These are phyloP conservation scores for Rhinatrema bivittatum DNA, from an alignment of 2,797 vertebrate genomes.

Conservation along the genomic window DNA sequence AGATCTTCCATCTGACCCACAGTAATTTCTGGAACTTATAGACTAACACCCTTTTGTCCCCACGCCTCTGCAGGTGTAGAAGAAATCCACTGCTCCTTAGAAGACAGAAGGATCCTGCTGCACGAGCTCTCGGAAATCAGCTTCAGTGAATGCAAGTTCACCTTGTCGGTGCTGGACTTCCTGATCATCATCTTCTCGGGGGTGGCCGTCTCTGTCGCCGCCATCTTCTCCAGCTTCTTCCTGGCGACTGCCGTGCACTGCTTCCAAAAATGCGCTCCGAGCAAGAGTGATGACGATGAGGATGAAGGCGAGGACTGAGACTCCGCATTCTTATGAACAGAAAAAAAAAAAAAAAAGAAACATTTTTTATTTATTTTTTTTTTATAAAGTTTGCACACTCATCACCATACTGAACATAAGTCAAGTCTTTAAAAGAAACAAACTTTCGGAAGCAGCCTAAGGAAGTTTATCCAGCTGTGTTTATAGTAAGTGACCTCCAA, in stretches of 20 bases:
- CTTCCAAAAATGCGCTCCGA: constrained; percentile 85
- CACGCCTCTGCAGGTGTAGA: constrained; percentile 76
- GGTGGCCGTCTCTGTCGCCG: constrained; percentile 88
- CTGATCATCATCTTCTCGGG: constrained; percentile 97
- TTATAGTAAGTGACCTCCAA: too few relatives aligned
- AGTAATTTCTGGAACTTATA: too few relatives aligned
- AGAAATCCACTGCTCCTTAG: constrained; percentile 88
- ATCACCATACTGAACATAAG: too few relatives aligned
- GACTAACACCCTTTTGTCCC: too few relatives aligned
- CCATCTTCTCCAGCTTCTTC: constrained; percentile 96
- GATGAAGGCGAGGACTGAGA: constrained; percentile 83
- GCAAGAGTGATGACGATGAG: constrained; percentile 84
- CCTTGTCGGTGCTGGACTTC: constrained; percentile 86
- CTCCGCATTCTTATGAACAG: not conserved
- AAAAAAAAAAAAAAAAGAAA: too few relatives aligned
- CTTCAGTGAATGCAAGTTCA: constrained; percentile 91
- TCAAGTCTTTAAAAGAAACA: too few relatives aligned
- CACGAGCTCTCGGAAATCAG: constrained; percentile 89
- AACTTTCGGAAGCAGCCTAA: too few relatives aligned
- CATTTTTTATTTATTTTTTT: too few relatives aligned
- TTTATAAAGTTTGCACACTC: not conserved
- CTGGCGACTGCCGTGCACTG: constrained; percentile 93
- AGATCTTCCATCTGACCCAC: too few relatives aligned
- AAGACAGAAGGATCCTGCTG: constrained; percentile 78
- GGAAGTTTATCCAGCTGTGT: too few relatives aligned